Base-by-base conservation (phyloP, 2,888 invertebrate genomes). In the Eucera pruinosa region DNA sequence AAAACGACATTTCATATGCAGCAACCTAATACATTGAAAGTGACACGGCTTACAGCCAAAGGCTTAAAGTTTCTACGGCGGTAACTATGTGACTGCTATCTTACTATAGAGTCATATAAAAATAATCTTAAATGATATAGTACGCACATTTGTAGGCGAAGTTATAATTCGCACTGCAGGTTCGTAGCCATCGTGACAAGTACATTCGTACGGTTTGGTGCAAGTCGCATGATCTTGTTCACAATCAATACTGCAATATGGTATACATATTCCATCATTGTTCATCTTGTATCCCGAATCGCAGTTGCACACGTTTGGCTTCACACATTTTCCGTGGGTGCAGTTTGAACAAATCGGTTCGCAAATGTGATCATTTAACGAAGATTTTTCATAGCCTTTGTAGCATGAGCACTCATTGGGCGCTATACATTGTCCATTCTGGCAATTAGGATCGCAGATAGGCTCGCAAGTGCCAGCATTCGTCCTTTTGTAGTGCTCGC, bases 291-390 rank as follows among this genome's bases (percentile, higher is more conserved):
- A 93, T 2, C 92, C 92, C 0, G 72, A 39, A 13, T 85, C 20
- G 67, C 93, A 93, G 0, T 75, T 66, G 73, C 93, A 93, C 0
- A 67, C 71, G 27, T 89, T 78, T 2, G 93, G 92, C 0, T 89
- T 90, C 3, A 91, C 90, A 71, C 94, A 94, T 50, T 88, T 90
- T 2, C 93, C 93, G 66, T 88, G 87, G 2, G 58, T 18, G 65
- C 92, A 92, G 30, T 84, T 86, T 15, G 76, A 93, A 86, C 96
- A 96, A 1, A 43, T 18, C 61, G 93, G 89, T 82, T 93, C 93
- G 86, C 96, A 96, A 11, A 9, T 30, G 13, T 64, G 43, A 2
- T 78, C 20, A 13, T 6, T 61, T 4, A 57, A 77, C 93, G 94
- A 81, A 92, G 91, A 85, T 95, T 94, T 83, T 95, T 65, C 93